A percentile compares a stretch with the other conserved stretches of the same genome.
These are phyloP conservation scores for Xiphorhynchus elegans DNA, from an alignment of 2,113 vertebrate species.

Conservation along the genomic window DNA sequence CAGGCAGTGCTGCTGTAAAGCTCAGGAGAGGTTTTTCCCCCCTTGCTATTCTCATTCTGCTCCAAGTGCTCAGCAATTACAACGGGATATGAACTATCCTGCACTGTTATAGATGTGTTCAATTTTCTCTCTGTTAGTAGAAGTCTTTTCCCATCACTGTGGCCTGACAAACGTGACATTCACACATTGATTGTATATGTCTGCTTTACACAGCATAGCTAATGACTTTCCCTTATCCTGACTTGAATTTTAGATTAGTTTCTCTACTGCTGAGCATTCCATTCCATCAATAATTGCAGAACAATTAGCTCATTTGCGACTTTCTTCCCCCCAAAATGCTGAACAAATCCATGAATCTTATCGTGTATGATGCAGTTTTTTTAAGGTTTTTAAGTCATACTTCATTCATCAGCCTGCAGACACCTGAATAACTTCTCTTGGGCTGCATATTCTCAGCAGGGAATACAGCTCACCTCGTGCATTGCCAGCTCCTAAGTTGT, in stretches of 20 bases:
- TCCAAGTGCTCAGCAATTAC: conserved; percentile 40
- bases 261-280: conserved; percentile 11
- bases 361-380: not conserved
- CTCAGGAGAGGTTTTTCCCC: not conserved
- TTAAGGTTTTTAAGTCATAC: not conserved
- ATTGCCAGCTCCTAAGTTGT: not conserved
- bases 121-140: conserved; percentile 61
- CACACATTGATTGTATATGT: conserved; percentile 60
- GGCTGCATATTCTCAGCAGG: not conserved
- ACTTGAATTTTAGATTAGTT: conserved; percentile 60
- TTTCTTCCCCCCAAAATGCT: not conserved
- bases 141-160: conserved; percentile 67
- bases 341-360: not conserved
- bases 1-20: not conserved
- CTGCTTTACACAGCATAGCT: conserved; percentile 61
- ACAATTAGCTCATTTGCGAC: conserved; percentile 43
- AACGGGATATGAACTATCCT: conserved; percentile 63
- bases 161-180: conserved; percentile 64
- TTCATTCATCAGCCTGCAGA: not conserved
- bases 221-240: conserved; percentile 54
- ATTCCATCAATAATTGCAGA: conserved; percentile 39
- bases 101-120: conserved; percentile 56
- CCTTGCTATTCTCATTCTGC: conserved; percentile 6
- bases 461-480: not conserved
- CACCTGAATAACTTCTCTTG: not conserved